Evolutionary conservation across 2,113 vertebrate genomes (phyloP), one percentile per base, ranked within the genome.

Genomic region (Pimephales promelas): DNA sequence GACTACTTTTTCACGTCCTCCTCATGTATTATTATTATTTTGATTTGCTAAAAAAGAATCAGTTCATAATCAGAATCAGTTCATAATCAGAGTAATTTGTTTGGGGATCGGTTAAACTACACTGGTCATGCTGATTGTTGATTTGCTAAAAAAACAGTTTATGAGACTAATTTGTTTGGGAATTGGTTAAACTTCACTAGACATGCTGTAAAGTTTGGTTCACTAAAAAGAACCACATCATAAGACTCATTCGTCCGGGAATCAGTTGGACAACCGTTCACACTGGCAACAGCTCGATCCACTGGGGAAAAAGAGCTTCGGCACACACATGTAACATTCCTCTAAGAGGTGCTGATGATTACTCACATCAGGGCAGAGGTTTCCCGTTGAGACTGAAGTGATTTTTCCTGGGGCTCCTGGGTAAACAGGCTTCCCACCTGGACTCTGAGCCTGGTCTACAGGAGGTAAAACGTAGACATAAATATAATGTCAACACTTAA

Each of bases 351-450:
- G 22, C 79, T 3, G 16, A 22, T 18, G 18, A 40, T 18, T 89
- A 95, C 98, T 93, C 86, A 99, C 98, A 91, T 99, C 97, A 40
- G 97, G 94, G 85, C 97, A 99, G 85, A 99, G 96, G 92, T 99
- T 99, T 76, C 98, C 98, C 1, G 98, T 99, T 84, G 98, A 99
- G 85, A 99, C 98, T 1, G 98, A 99, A 22, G 98, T 99, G 92
- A 99, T 98, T 92, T 97, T 99, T 76, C 97, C 94, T 2, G 97
- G 94, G 85, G 95, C 97, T 85, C 95, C 94, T 10, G 94, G 89
- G 56, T 97, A 97, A 1, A 94, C 87, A 0, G 94, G 93, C 85
- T 96, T 98, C 74, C 95, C 94, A 20, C 96, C 96, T 4, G 97
- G 97, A 91, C 96, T 99, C 89, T 97, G 97, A 64, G 96, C 93